These are phyloP conservation scores for Cephus nigrinus DNA, from an alignment of 2,888 invertebrate species.

Conservation along the genomic window DNA sequence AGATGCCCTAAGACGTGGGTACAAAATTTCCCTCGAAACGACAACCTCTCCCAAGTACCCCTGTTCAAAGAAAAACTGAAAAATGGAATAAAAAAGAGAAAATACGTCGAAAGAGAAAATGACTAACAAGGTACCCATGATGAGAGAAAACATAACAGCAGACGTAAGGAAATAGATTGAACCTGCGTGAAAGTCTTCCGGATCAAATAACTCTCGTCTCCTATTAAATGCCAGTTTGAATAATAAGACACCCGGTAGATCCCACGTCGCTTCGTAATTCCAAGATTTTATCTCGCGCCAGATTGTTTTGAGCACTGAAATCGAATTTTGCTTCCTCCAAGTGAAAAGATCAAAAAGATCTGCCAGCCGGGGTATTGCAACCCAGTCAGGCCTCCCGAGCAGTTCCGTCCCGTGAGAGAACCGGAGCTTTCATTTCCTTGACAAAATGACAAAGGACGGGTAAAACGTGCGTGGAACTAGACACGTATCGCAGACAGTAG, in stretches of 20 bases:
- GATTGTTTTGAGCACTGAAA: not conserved
- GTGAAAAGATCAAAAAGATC: not conserved
- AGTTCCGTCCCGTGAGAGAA: not conserved
- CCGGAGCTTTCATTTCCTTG: not conserved
- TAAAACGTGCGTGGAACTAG: not conserved
- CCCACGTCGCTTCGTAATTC: constrained; percentile 14
- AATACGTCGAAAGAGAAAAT: not conserved
- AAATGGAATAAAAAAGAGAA: not conserved
- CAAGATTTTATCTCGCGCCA: constrained; percentile 10
- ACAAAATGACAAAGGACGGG: not conserved
- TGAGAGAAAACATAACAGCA: not conserved
- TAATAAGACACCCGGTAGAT: not conserved
- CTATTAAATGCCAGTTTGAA: not conserved
- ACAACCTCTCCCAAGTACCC: not conserved
- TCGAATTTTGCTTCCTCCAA: not conserved
- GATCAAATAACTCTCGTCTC: not conserved
- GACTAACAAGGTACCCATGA: not conserved
- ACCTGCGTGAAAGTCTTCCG: constrained; percentile 27
- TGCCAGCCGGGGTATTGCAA: no score
- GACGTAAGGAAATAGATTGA: constrained; percentile 13
- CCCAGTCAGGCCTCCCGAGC: not conserved
- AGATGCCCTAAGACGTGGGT: fast-evolving
- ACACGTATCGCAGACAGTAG: not conserved
- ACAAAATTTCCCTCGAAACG: not conserved
- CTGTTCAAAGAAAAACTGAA: not conserved